Evolutionary conservation across 1,140 invertebrate genomes (phyloP), one percentile per base, ranked within the genome.

Genomic region (Calliopsis andreniformis): DNA sequence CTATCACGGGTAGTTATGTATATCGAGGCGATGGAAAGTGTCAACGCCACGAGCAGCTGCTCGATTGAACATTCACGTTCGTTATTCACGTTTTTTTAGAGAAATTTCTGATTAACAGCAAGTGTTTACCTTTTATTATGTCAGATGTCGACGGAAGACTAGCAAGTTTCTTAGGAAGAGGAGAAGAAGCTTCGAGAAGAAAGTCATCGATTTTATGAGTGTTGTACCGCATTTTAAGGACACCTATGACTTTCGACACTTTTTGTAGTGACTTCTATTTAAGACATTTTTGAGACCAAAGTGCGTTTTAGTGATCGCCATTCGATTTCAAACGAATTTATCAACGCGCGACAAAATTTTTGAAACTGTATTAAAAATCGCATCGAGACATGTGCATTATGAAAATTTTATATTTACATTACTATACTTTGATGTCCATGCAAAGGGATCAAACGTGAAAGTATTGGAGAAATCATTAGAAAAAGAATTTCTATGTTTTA

Each of bases 371-470:
- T 53, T 18, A 30, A 30, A 72, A n/a, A 32, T 32, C 25, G 14
- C 30, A 23, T 16, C 35, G 12, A 59, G 64, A 59, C 32, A 75
- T 75, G 72, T 68, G 64, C 28, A 35, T 47, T 76, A 49, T 28
- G 53, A 68, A 58, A 68, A 76, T 68, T 51, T 51, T 42, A 32
- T 58, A 51, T 49, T 68, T 16, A 16, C 42, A 39, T 25, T 3
- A 55, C 28, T 12, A 14, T 76, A 51, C 10, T 25, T 59, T 43
- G 10, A 53, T 76, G 51, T 68, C 25, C 20, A 69, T 61, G 43
- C 43, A 67, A 20, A 42, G 47, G 45, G 55, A 69, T 43, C 73
- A 69, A 76, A 76, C 73, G 25, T 76, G 67, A 68, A 42, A 20
- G 35, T n/a, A 45, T 42, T 59, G n/a, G 43, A 61, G 12, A 23